phyloP scores from a whole-genome alignment of 2,113 vertebrate genomes.

The Pterocles gutturalis region DNA sequence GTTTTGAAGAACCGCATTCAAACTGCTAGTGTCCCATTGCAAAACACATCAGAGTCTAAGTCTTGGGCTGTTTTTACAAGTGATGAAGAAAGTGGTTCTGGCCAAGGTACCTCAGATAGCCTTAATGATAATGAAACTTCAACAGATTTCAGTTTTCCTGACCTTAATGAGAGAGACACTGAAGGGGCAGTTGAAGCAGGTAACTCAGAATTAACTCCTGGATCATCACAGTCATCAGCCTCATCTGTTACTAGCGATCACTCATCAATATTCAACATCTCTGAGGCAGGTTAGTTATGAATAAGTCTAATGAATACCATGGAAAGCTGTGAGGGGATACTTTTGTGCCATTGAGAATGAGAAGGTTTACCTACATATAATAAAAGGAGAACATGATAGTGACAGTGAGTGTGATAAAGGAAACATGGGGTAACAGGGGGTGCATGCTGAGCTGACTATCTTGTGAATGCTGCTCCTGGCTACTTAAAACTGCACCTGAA shows the following conservation, averaged over 20 bases:
- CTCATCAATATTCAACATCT: slow-evolving; percentile 78
- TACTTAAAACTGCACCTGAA: slow-evolving; percentile 16
- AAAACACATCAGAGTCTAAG: slow-evolving; percentile 68
- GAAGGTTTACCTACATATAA: not conserved
- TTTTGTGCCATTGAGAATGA: slow-evolving; percentile 35
- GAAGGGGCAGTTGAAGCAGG: slow-evolving; percentile 85
- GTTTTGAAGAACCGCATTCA: slow-evolving; percentile 80
- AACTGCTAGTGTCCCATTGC: slow-evolving; percentile 53
- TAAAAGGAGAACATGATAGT: not conserved
- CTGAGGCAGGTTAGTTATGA: slow-evolving; percentile 85
- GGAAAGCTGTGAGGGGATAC: slow-evolving; percentile 29
- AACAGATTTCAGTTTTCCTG: slow-evolving; percentile 95
- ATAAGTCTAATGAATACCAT: slow-evolving; percentile 40
- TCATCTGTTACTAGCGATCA: slow-evolving; percentile 76
- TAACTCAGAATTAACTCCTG: slow-evolving; percentile 81
- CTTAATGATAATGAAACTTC: slow-evolving; percentile 94
- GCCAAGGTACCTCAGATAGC: slow-evolving; percentile 84
- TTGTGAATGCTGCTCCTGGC: not conserved
- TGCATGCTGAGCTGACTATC: not conserved
- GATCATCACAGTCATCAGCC: slow-evolving; percentile 75
- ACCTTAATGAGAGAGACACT: slow-evolving; percentile 83
- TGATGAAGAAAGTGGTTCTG: slow-evolving; percentile 93
- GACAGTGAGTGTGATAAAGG: not conserved
- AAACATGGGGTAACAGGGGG: not conserved
- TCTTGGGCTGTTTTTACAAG: slow-evolving; percentile 81